Base-by-base conservation (phyloP, 2,797 vertebrate species). In the Zenarchopterus dispar region DNA sequence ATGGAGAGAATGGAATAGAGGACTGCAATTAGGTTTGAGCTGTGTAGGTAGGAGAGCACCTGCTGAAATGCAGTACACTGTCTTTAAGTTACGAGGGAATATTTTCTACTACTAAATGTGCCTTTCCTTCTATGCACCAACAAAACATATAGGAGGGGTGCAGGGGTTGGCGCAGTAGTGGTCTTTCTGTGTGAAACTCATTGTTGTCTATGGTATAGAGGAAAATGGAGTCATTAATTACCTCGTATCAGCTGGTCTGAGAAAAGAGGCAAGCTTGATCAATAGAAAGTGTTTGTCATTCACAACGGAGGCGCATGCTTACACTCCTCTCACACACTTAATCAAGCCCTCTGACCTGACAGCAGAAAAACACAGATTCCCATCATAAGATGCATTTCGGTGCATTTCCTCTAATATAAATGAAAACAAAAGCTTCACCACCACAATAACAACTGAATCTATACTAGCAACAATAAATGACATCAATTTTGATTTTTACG, bases 181-280 rank as follows among this genome's bases (percentile, higher is more conserved):
- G 93, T 94, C 93, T 93, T 95, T 93, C 92, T 91, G 93, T 94
- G 96, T 94, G 93, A 95, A 95, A 95, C 94, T 95, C 94, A 94
- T 96, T 95, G 95, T 96, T 95, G 93, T 96, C 93, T 93, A 93
- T 73, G 59, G 94, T 95, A 93, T 94, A 94, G 93, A 95, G 92
- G 94, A 95, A 97, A 96, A 99, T 96, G 93, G 95, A 97, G 95
- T 96, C 94, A 96, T 97, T 97, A 97, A 97, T 97, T 98, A 97
- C 96, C 93, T 95, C 92, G 92, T 95, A 96, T 98, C 94, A 94
- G 94, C 95, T 95, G 95, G 94, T 94, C 92, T 92, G 67, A 75
- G 77, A 57, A 86, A 93, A 95, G 93, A 95, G 94, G 93, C 95
- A 91, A 94, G 93, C 42, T 62, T 94, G 90, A 97, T 98, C 96